Evolutionary conservation across 2,797 vertebrate genomes (phyloP).

Genomic region (Chaetophractus vellerosus): DNA sequence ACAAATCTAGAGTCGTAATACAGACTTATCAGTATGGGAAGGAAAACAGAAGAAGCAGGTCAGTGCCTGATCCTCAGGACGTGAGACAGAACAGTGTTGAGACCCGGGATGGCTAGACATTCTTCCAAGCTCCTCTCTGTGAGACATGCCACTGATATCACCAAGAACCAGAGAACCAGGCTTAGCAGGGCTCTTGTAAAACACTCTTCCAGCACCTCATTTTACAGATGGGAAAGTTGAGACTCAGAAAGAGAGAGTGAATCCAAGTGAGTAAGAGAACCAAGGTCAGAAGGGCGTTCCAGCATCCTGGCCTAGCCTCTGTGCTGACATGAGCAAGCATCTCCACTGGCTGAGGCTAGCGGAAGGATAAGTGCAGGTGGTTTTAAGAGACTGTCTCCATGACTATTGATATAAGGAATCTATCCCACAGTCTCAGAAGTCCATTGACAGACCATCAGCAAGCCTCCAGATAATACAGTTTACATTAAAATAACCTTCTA

Average conservation of each 20-base stretch:
- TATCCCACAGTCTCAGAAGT: background rate
- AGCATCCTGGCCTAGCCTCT: background rate
- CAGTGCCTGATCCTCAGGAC: background rate
- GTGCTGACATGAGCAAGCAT: background rate
- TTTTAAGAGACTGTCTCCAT: background rate
- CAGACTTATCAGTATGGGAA: background rate
- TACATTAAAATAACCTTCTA: slow-evolving; percentile 61
- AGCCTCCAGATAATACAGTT: slow-evolving; percentile 49
- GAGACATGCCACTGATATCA: background rate
- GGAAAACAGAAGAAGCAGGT: background rate
- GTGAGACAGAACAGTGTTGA: background rate
- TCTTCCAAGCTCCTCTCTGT: background rate
- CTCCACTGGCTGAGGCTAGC: background rate
- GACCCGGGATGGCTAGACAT: background rate
- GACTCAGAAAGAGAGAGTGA: background rate
- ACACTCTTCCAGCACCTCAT: accelerated
- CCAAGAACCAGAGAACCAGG: background rate
- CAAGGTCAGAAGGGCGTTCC: no score
- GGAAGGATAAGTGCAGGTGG: background rate
- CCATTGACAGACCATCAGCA: background rate
- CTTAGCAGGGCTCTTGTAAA: background rate
- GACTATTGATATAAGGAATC: background rate
- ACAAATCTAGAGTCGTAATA: background rate
- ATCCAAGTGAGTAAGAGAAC: background rate
- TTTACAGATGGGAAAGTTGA: background rate